These are phyloP conservation scores for Gouania willdenowi DNA, from an alignment of 2,797 vertebrate genomes.

Conservation along the genomic window DNA sequence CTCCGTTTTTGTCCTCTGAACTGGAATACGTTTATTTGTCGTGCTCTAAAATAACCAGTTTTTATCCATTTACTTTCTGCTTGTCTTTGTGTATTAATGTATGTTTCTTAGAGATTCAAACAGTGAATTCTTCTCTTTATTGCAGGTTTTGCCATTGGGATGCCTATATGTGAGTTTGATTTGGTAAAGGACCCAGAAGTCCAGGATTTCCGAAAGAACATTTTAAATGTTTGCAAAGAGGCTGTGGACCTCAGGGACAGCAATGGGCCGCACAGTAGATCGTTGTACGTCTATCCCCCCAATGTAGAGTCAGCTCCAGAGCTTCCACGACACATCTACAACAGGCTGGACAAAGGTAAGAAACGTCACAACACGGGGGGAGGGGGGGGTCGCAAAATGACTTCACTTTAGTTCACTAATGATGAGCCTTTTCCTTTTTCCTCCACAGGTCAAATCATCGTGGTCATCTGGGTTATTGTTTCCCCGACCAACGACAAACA, in stretches of 20 bases:
- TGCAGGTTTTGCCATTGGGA: conserved; percentile 96
- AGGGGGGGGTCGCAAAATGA: neutral
- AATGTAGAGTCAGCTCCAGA: conserved; percentile 94
- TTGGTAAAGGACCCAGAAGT: conserved; percentile 98
- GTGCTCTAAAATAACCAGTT: too few species aligned
- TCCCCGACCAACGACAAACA: conserved; percentile 98
- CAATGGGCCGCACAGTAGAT: conserved; percentile 90
- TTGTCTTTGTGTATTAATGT: neutral
- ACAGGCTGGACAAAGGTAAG: conserved; percentile 96
- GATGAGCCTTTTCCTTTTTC: neutral
- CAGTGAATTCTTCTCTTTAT: too few species aligned
- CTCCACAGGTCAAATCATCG: conserved; percentile 91
- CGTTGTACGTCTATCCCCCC: conserved; percentile 95
- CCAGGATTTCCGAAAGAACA: conserved; percentile 97
- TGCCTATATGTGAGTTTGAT: conserved; percentile 98
- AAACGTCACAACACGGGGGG: neutral
- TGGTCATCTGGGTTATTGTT: conserved; percentile 98
- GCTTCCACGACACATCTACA: conserved; percentile 95
- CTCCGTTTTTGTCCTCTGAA: too few species aligned
- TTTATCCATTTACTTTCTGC: too few species aligned
- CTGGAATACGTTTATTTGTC: too few species aligned
- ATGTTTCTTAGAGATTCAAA: too few species aligned
- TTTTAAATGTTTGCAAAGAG: conserved; percentile 98
- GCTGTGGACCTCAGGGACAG: conserved; percentile 93
- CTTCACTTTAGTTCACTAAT: neutral